These are phyloP conservation scores for Chunga burmeisteri DNA, from an alignment of 2,113 vertebrate species.

Conservation along the genomic window DNA sequence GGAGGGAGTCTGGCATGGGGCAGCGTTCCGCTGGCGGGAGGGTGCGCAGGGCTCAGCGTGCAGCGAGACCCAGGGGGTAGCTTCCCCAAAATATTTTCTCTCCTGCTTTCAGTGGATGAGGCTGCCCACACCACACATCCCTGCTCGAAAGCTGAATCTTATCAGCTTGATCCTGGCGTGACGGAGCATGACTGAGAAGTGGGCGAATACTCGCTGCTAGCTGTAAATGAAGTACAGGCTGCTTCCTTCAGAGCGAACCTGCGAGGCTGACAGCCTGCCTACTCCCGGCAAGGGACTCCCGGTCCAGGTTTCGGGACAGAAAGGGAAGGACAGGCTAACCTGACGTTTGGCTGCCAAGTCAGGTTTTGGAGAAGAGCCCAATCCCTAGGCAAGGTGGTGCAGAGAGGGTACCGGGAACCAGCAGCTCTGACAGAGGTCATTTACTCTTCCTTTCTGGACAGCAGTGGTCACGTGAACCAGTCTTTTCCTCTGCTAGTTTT, in stretches of 20 bases:
- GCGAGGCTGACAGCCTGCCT: background rate
- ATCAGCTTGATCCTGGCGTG: background rate
- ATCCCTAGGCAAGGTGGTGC: background rate
- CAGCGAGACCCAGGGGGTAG: too few relatives aligned
- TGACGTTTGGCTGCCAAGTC: too few relatives aligned
- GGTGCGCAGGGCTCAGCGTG: rapidly evolving
- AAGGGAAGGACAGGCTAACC: too few relatives aligned
- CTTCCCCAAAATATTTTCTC: background rate
- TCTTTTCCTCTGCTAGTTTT: background rate
- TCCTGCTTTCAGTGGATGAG: background rate
- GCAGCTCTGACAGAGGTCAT: background rate
- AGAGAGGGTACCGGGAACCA: rapidly evolving
- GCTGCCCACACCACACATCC: rapidly evolving
- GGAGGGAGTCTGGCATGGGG: background rate
- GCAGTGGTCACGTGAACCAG: too few relatives aligned
- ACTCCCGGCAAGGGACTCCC: background rate
- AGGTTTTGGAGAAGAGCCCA: background rate
- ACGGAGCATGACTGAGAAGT: background rate
- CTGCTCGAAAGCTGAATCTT: background rate
- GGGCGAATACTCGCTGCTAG: background rate
- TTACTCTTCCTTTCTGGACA: too few relatives aligned
- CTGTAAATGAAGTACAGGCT: background rate
- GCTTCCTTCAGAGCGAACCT: rapidly evolving
- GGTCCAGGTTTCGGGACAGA: background rate
- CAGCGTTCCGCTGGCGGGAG: rapidly evolving